Evolutionary conservation across 2,797 vertebrate genomes (phyloP).

Genomic region (Artibeus lituratus): DNA sequence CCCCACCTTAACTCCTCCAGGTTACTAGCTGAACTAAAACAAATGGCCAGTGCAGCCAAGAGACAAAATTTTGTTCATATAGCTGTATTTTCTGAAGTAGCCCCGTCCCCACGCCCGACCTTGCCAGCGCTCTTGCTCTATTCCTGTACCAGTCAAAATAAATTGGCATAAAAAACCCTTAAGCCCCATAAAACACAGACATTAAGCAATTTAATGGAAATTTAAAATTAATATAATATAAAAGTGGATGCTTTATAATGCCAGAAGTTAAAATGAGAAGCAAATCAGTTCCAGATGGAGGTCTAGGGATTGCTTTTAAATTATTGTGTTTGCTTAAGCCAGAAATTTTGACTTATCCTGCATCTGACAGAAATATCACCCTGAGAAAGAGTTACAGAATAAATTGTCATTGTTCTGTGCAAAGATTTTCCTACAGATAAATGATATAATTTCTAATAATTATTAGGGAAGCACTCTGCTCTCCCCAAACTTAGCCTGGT

Average conservation of each 20-base stretch:
- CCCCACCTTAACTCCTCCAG: not conserved
- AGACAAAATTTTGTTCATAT: not conserved
- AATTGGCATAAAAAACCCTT: conserved; percentile 4
- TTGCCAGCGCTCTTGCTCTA: not conserved
- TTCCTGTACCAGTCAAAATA: conserved; percentile 25
- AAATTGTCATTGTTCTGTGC: not conserved
- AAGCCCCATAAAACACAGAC: conserved; percentile 19
- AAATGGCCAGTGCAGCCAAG: not conserved
- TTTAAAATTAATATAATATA: conserved; percentile 51
- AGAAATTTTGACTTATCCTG: conserved; percentile 15
- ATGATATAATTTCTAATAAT: not conserved
- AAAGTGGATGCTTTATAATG: conserved; percentile 29
- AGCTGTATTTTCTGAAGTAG: not conserved
- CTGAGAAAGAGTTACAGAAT: not conserved
- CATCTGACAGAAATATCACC: conserved; percentile 35
- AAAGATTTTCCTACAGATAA: conserved; percentile 6
- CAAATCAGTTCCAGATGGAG: conserved; percentile 61
- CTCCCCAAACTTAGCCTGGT: not conserved
- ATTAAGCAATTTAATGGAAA: conserved; percentile 50
- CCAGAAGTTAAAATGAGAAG: conserved; percentile 57
- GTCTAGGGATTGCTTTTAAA: conserved; percentile 42
- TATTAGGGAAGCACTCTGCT: not conserved
- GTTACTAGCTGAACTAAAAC: not conserved
- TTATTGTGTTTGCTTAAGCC: conserved; percentile 44
- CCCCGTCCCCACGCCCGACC: accelerated